Conservation (phyloP, 2,797 vertebrate genomes). For the Pangasius djambal region DNA sequence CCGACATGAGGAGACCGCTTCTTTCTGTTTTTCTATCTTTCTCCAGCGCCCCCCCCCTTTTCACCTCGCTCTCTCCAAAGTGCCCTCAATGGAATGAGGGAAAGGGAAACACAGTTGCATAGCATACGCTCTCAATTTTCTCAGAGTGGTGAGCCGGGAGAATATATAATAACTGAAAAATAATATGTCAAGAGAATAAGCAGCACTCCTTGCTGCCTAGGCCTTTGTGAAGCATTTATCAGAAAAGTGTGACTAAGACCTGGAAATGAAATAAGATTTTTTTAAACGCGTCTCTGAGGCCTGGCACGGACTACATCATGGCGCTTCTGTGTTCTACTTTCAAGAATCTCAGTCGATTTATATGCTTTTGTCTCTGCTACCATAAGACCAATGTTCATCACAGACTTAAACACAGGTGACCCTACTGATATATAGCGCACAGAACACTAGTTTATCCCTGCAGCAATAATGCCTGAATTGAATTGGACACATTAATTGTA, state of each 20-base stretch:
- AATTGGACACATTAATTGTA: slow-evolving; percentile 67
- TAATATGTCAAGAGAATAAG: slow-evolving; percentile 76
- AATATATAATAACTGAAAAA: slow-evolving; percentile 80
- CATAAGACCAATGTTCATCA: background rate
- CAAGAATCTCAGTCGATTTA: slow-evolving; percentile 11
- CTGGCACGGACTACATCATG: slow-evolving; percentile 58
- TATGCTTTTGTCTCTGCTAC: slow-evolving; percentile 8
- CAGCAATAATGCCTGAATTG: slow-evolving; percentile 48
- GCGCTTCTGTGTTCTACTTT: slow-evolving; percentile 39
- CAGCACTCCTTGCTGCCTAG: slow-evolving; percentile 71
- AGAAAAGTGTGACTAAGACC: slow-evolving; percentile 71
- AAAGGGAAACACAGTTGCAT: slow-evolving; percentile 57
- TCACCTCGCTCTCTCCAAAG: slow-evolving; percentile 49
- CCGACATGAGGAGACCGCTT: slow-evolving; percentile 68
- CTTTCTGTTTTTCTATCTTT: slow-evolving; percentile 57
- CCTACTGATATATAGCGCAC: slow-evolving; percentile 11
- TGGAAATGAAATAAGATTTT: slow-evolving; percentile 75
- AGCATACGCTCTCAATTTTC: slow-evolving; percentile 75
- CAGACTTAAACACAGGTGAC: slow-evolving; percentile 30
- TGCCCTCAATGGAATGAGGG: slow-evolving; percentile 63
- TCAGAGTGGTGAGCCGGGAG: slow-evolving; percentile 66
- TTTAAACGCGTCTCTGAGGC: slow-evolving; percentile 49
- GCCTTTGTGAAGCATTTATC: slow-evolving; percentile 73
- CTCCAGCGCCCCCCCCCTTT: slow-evolving; percentile 29
- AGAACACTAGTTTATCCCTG: slow-evolving; percentile 47